Evolutionary conservation across 2,113 vertebrate species (phyloP), one percentile per base, ranked within the genome.

Genomic region (Acrocephalus kingi): DNA sequence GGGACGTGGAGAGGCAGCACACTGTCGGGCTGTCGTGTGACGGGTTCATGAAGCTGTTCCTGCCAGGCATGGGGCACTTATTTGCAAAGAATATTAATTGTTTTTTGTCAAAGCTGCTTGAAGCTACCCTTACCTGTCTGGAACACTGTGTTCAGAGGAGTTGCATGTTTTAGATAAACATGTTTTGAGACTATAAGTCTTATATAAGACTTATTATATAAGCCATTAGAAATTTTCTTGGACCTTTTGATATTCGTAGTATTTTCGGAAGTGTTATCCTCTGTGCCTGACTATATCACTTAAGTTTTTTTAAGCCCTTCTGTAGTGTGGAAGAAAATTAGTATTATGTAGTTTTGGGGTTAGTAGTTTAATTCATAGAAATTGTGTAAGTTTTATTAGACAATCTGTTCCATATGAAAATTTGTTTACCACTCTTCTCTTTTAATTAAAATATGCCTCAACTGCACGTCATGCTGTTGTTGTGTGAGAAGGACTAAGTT

Each of bases 21-120:
- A 3, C 54, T 35, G 3, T 25, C 3, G 21, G 35, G 7, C 55
- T 64, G 0, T 15, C 0, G 0, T 39, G 22, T 33, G 45, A 6
- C 46, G 6, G 30, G 21, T 21, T 75, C 27, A 0, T 14, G 68
- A 31, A 77, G 59, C 63, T 84, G 56, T 43, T 85, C 24, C 46
- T 13, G 13, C 59, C 12, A 49, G 30, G 39, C 56, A 30, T 41
- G n/a, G 55, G 31, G 7, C 43, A 5, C 2, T 4, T 27, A 11
- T 37, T 80, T 78, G 68, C 35, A 37, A 17, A 48, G 58, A 58
- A 23, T 58, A 33, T 35, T 55, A 75, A 41, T 19, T 58, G 22
- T 1, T 24, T 73, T 64, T 84, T 79, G 31, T 72, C 54, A 33
- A 39, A 48, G 52, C 31, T 67, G 19, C 21, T 52, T 54, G 77